A percentile compares a stretch with the other conserved stretches of the same genome.
These are phyloP conservation scores for Hyperoplus lanceolatus DNA, from an alignment of 2,797 vertebrate genomes.

Conservation along the genomic window DNA sequence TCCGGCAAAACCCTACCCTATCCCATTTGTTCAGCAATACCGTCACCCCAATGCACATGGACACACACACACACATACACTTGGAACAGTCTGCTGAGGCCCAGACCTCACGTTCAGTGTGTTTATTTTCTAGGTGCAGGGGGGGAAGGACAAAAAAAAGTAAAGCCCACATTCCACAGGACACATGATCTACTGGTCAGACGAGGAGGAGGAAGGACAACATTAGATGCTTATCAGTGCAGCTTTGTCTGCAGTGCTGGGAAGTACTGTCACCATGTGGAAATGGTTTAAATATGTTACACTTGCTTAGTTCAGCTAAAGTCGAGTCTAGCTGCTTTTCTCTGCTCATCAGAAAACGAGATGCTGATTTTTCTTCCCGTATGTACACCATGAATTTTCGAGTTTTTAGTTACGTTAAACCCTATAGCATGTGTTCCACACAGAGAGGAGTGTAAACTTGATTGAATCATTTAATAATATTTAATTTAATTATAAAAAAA, in stretches of 20 bases:
- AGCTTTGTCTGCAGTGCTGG: constrained; percentile 24
- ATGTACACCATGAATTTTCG: not conserved
- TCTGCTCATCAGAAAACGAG: not conserved
- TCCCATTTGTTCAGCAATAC: constrained; percentile 41
- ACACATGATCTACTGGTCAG: constrained; percentile 59
- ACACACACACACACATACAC: constrained; percentile 14
- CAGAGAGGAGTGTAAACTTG: no score
- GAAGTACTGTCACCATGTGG: constrained; percentile 46
- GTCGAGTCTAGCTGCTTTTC: not conserved
- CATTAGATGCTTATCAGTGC: constrained; percentile 41
- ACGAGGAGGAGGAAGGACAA: constrained; percentile 26
- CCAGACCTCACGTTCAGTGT: constrained; percentile 60
- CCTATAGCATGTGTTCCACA: no score
- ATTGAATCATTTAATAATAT: no score
- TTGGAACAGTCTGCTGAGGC: constrained; percentile 28
- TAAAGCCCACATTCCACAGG: constrained; percentile 58
- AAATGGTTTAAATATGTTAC: constrained; percentile 37
- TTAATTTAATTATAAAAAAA: no score
- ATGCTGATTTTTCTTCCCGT: not conserved
- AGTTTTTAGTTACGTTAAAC: not conserved
- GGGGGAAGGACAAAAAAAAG: constrained; percentile 2
- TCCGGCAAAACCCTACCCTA: constrained; percentile 47
- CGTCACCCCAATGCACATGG: not conserved
- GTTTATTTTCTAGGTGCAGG: constrained; percentile 65
- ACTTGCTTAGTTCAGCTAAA: constrained; percentile 4